Evolutionary conservation across 2,797 vertebrate genomes (phyloP), one percentile per base, ranked within the genome.

Genomic region (Oryzias sinensis): DNA sequence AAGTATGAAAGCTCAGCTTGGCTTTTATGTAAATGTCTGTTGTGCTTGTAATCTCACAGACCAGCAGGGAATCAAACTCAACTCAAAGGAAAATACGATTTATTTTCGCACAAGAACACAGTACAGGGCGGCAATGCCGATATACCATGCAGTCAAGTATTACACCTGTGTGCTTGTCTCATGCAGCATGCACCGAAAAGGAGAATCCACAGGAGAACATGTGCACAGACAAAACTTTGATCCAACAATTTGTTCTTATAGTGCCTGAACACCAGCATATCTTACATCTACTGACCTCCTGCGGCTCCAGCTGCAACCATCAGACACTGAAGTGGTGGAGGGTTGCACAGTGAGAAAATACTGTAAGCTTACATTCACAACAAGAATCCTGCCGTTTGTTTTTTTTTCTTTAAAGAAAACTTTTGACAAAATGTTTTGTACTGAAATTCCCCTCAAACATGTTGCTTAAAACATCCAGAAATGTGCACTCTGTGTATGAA

Each of bases 111-210:
- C 83, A 74, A 81, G 74, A 87, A 84, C 81, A 88, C 85, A 90
- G 86, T 86, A 85, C 56, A 76, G 78, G 81, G 84, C 86, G 49
- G 62, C 70, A 53, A 16, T 20, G 83, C 88, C 85, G 5, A 55
- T 84, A 87, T 84, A 84, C 83, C 90, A 87, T 90, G 88, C 89
- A 70, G 54, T 86, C 83, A 86, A 88, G 88, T 87, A 72, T 79
- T 76, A 89, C 82, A 84, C 74, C 77, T 78, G 83, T 84, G 82
- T 85, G 77, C 79, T 90, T 73, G 75, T 88, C 56, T 87, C 90
- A 91, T 90, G 90, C 90, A 90, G 84, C 90, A 91, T 90, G 89
- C 89, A 87, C 81, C 68, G 73, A 83, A 80, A 76, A 83, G 76
- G 77, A 72, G 64, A 85, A 82, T 82, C 77, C 82, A 87, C 79